Evolutionary conservation across 2,888 invertebrate species (phyloP).

Genomic region (Busseola fusca): DNA sequence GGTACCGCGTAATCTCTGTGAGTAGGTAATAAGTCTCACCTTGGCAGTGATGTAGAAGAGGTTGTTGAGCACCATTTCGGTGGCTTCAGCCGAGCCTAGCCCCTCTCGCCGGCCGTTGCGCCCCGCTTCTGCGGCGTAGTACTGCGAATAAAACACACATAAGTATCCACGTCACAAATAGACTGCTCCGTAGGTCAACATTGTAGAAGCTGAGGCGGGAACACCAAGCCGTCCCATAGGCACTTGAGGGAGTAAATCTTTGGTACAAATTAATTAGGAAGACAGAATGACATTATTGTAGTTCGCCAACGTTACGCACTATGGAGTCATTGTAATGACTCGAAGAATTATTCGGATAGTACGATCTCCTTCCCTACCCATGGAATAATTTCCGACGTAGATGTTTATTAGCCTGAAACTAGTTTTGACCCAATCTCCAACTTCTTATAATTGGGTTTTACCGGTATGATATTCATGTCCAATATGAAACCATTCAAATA

Average conservation of each 20-base stretch:
- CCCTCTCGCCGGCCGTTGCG: slow-evolving; percentile 95
- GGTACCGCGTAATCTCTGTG: neutral
- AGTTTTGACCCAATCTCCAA: too few relatives aligned
- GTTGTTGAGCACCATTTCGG: slow-evolving; percentile 99
- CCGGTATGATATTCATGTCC: too few relatives aligned
- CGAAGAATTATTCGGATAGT: too few relatives aligned
- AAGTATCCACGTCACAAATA: neutral
- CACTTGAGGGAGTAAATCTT: neutral
- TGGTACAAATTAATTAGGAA: neutral
- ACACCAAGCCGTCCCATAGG: neutral
- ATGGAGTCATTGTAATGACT: too few relatives aligned
- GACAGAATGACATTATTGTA: neutral
- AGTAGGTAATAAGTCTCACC: slow-evolving; percentile 84
- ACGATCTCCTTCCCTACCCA: too few relatives aligned
- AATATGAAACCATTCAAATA: neutral
- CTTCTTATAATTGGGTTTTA: too few relatives aligned
- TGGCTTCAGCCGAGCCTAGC: slow-evolving; percentile 99
- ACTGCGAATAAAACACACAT: slow-evolving; percentile 77
- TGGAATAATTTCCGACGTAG: too few relatives aligned
- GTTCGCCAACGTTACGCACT: neutral
- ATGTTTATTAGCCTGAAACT: neutral
- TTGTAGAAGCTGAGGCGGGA: neutral
- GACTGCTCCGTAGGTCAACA: neutral
- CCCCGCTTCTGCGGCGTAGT: slow-evolving; percentile 90
- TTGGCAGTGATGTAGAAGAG: slow-evolving; percentile 99